phyloP scores from a whole-genome alignment of 1,140 invertebrate genomes.

The Babylonia areolata region DNA sequence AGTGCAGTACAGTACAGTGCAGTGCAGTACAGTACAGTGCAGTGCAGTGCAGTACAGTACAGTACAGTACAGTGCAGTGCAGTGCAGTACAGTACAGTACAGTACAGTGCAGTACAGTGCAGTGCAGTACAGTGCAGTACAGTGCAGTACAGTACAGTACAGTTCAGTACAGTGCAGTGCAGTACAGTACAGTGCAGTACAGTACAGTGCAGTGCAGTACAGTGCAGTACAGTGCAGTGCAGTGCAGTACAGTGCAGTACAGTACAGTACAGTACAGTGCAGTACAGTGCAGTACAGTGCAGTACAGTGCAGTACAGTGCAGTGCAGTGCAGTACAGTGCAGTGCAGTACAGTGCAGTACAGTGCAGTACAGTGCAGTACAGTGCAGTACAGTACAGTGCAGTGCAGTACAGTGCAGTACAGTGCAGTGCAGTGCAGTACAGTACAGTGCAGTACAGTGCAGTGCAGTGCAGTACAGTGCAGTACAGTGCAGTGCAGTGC shows the following conservation, averaged over 20 bases:
- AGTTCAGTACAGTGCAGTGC: constrained; percentile 38
- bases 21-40: constrained; percentile 37
- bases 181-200: constrained; percentile 36
- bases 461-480: constrained; percentile 15
- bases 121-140: constrained; percentile 28
- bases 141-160: constrained; percentile 39
- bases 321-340: constrained; percentile 37
- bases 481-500: not conserved
- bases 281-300: constrained; percentile 37
- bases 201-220: constrained; percentile 39
- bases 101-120: constrained; percentile 28
- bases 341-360: constrained; percentile 34
- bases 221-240: no score
- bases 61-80: constrained; percentile 40
- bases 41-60: constrained; percentile 33
- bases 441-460: constrained; percentile 28
- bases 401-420: constrained; percentile 38
- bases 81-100: constrained; percentile 35
- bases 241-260: constrained; percentile 7
- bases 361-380: constrained; percentile 35
- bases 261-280: constrained; percentile 32
- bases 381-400: constrained; percentile 33
- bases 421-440: constrained; percentile 32
- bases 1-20: constrained; percentile 42
- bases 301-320: constrained; percentile 42